Base-by-base conservation (phyloP, 1,140 invertebrate genomes). In the Teleopsis dalmanni region DNA sequence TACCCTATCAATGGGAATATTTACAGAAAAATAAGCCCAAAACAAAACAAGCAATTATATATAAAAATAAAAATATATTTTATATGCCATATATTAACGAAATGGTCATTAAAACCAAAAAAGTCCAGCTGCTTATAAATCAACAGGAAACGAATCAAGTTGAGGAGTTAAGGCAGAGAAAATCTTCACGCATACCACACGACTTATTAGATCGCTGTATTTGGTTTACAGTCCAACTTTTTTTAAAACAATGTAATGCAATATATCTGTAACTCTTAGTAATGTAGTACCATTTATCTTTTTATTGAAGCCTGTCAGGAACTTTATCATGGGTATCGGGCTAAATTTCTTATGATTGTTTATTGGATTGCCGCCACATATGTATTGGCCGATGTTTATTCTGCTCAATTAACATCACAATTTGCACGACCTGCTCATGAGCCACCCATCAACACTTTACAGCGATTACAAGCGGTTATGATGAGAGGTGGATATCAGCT, bases 311-410 rank as follows among this genome's bases (percentile, higher is more conserved):
- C 65, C 22, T 65, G 59, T 34, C 52, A 58, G 14, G 60, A 78
- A 40, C 76, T 79, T 14, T 77, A 77, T 18, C 72, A 75, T 7
- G 79, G 74, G 3, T 71, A 78, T 53, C 78, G 80, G 54, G 76
- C 78, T 2, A 75, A 82, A 45, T 75, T 82, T 29, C 71, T 83
- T 4, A 75, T 76, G 3, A 76, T 82, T 8, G 62, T 84, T 1
- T 72, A 83, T 47, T 81, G 81, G 43, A 70, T 84, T 6, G 77
- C 79, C 16, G 78, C 80, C 13, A 85, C 83, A 1, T 85, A 84
- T 65, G 80, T 84, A 0, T 78, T 85, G 33, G 81, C 79, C 3
- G 82, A 84, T 58, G 80, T 85, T 70, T 85, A 84, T 58, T 83
- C 82, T 0, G 83, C 83, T 4, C 83, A 82, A 65, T 63, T 84